phyloP scores from a whole-genome alignment of 2,113 vertebrate species.

The Psophia crepitans region DNA sequence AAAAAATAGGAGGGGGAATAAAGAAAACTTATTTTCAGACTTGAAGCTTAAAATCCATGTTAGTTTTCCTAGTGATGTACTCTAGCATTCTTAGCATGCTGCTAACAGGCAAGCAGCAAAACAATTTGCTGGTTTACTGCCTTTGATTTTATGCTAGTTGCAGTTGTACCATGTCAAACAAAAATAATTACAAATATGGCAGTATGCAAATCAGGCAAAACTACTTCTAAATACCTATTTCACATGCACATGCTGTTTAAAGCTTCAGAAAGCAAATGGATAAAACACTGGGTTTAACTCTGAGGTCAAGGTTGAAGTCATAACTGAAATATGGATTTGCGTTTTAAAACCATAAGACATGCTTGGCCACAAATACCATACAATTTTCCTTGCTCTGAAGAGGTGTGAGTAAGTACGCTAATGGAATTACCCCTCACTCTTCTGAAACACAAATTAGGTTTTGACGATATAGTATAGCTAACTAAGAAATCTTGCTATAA shows the following conservation, averaged over 20 bases:
- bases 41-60: not conserved
- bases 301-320: slow-evolving; percentile 56
- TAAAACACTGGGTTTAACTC: slow-evolving; percentile 39
- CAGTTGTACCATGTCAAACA: slow-evolving; percentile 41
- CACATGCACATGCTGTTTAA: not conserved
- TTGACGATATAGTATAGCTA: not conserved
- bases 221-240: not conserved
- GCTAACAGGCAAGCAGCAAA: slow-evolving; percentile 52
- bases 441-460: slow-evolving; percentile 39
- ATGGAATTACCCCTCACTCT: slow-evolving; percentile 36
- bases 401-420: not conserved
- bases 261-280: slow-evolving; percentile 2
- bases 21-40: slow-evolving; percentile 20
- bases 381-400: not conserved
- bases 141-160: slow-evolving; percentile 64
- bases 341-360: slow-evolving; percentile 3
- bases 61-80: slow-evolving; percentile 6
- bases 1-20: not conserved
- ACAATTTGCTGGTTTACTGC: slow-evolving; percentile 60
- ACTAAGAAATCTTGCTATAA: slow-evolving; percentile 31
- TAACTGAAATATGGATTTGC: slow-evolving; percentile 38
- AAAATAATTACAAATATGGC: slow-evolving; percentile 62
- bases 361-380: not conserved
- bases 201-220: slow-evolving; percentile 36
- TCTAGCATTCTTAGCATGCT: slow-evolving; percentile 43